Base-by-base conservation (phyloP, 2,797 vertebrate genomes). In the Sebastes hubbsi region DNA sequence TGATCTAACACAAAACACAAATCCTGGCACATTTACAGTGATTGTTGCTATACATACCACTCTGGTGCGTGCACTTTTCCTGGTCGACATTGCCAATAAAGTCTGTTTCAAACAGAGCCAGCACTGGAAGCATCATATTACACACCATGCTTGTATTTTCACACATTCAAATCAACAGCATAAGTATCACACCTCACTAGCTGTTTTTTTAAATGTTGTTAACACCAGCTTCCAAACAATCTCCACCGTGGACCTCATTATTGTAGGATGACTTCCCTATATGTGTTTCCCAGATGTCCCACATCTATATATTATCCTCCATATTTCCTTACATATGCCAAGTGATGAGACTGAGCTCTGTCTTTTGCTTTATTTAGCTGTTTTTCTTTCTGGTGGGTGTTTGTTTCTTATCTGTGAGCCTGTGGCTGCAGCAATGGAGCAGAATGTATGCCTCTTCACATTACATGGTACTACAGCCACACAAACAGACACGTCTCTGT, bases 371-470 rank as follows among this genome's bases (percentile, higher is more conserved):
- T 76, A 72, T 87, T 78, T 72, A 70, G 34, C 56, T 64, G 24
- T 67, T 69, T 75, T 66, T 81, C 36, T 34, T 79, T 74, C 83
- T 69, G 60, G 60, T 69, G 72, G 55, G 27, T 59, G 77, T 77
- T 81, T 83, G 55, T 78, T 65, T 85, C 36, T 84, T 85, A 81
- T 78, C 56, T 80, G 24, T 69, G 75, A 66, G 81, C 80, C 72
- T 30, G 66, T 81, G 81, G 80, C 75, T 84, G 62, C 18, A 70
- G 78, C 70, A 64, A 34, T 75, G 42, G 27, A 69, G 78, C 78
- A 82, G 73, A 87, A 82, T 77, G 81, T 75, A 72, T 85, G 78
- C 75, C 83, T 89, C 66, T 69, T 88, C 75, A 85, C 69, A 85
- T 92, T 81, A 87, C 76, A 87, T 80, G 73, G 49, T 78, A 49